A percentile compares a stretch with the other conserved stretches of the same genome.
phyloP scores from a whole-genome alignment of 2,888 invertebrate species.

The Hoplodrina blanda region DNA sequence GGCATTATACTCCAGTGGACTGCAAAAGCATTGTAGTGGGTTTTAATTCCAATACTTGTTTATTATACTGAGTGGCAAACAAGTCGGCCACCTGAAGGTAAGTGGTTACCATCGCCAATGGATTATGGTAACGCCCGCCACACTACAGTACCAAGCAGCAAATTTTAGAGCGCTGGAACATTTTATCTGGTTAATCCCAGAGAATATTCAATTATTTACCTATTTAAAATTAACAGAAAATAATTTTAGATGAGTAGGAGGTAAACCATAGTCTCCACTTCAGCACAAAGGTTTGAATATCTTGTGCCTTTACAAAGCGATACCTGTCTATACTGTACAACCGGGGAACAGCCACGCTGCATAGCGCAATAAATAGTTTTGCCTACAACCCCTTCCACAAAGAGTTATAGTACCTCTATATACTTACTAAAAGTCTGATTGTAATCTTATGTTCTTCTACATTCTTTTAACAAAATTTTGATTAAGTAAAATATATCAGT shows the following conservation, averaged over 20 bases:
- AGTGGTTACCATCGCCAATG: no score
- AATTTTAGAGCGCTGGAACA: not conserved
- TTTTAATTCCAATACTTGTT: no score
- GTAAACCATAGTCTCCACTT: not conserved
- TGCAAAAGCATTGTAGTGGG: no score
- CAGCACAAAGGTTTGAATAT: not conserved
- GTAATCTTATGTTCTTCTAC: not conserved
- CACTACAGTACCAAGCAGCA: no score
- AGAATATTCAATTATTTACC: not conserved
- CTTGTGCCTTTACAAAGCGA: not conserved
- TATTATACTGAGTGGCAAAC: no score
- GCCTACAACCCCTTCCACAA: not conserved
- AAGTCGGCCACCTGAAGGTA: no score
- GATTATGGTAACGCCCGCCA: no score
- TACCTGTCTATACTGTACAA: not conserved
- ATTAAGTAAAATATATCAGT: conserved; percentile 11
- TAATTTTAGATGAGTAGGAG: not conserved
- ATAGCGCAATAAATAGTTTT: not conserved
- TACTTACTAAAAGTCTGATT: not conserved
- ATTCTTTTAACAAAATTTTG: conserved; percentile 1
- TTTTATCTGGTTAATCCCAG: not conserved
- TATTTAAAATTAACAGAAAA: not conserved
- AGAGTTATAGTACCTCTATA: not conserved
- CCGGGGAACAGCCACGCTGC: not conserved
- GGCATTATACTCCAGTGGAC: no score